These are phyloP conservation scores for Aphelenchoides fujianensis DNA, from an alignment of 1,140 invertebrate genomes.

Conservation along the genomic window DNA sequence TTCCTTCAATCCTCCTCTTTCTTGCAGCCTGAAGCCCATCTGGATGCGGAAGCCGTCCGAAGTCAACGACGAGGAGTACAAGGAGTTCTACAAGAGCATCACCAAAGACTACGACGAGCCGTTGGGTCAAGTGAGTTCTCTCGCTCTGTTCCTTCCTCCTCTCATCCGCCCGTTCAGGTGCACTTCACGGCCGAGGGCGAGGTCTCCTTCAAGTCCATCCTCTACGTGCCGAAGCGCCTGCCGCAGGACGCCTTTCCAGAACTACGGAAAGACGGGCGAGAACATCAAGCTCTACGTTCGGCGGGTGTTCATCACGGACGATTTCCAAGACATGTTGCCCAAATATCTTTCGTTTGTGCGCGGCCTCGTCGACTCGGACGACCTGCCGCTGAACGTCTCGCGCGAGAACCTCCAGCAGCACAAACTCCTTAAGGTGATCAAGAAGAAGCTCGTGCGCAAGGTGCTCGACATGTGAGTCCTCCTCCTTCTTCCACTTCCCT, in stretches of 20 bases:
- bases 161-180: constrained; percentile 68
- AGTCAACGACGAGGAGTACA: constrained; percentile 82
- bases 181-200: constrained; percentile 98
- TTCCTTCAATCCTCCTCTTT: no score
- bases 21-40: constrained; percentile 80
- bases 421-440: constrained; percentile 97
- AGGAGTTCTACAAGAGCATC: constrained; percentile 86
- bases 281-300: constrained; percentile 94
- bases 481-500: no score
- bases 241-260: constrained; percentile 88
- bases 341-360: constrained; percentile 90
- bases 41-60: constrained; percentile 88
- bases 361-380: constrained; percentile 98
- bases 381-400: constrained; percentile 94
- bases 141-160: not conserved
- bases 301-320: constrained; percentile 96
- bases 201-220: constrained; percentile 92
- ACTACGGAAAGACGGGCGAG: constrained; percentile 87
- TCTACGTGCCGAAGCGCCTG: constrained; percentile 84
- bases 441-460: constrained; percentile 96
- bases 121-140: constrained; percentile 68
- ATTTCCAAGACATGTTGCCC: constrained; percentile 99
- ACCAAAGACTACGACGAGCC: constrained; percentile 86
- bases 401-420: constrained; percentile 93
- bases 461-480: constrained; percentile 89